A percentile compares a stretch with the other conserved stretches of the same genome.
Conservation (phyloP, 1,140 invertebrate genomes). For the Thereuonema tuberculata region DNA sequence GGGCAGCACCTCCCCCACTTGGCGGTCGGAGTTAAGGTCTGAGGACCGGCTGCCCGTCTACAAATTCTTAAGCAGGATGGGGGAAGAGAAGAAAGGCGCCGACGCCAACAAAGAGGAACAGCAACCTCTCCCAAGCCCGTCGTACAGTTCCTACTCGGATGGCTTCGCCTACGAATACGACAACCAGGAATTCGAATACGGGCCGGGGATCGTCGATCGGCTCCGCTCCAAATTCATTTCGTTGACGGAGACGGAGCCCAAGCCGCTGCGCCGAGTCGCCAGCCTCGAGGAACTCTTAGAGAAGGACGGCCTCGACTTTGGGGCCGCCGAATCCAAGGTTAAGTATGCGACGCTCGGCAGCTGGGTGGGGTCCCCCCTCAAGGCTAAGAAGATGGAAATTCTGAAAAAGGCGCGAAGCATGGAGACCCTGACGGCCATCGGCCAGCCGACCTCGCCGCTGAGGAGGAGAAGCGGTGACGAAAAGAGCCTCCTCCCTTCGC, state of each 20-base stretch:
- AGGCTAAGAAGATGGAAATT: not conserved
- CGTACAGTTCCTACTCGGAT: not conserved
- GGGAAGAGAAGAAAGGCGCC: not conserved
- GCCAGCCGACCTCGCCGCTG: not conserved
- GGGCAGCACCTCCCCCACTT: not conserved
- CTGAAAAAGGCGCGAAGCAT: constrained; percentile 8
- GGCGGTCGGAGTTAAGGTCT: not conserved
- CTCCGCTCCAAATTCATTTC: constrained; percentile 56
- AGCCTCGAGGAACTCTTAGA: constrained; percentile 72
- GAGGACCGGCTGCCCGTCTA: not conserved
- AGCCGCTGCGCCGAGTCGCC: constrained; percentile 52
- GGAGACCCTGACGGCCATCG: constrained; percentile 2
- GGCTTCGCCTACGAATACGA: not conserved
- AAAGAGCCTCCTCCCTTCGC: constrained; percentile 1
- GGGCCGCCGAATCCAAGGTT: not conserved
- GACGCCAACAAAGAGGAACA: not conserved
- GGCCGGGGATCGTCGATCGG: constrained; percentile 77
- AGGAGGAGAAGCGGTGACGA: not conserved
- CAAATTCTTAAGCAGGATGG: not conserved
- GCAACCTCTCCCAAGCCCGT: not conserved
- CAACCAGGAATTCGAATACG: constrained; percentile 63
- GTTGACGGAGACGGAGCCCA: constrained; percentile 45
- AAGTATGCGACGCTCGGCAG: not conserved
- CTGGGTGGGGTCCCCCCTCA: not conserved
- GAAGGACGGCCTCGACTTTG: constrained; percentile 29